A percentile compares a stretch with the other conserved stretches of the same genome.
Evolutionary conservation across 1,140 invertebrate genomes (phyloP).

Genomic region (Babylonia areolata): DNA sequence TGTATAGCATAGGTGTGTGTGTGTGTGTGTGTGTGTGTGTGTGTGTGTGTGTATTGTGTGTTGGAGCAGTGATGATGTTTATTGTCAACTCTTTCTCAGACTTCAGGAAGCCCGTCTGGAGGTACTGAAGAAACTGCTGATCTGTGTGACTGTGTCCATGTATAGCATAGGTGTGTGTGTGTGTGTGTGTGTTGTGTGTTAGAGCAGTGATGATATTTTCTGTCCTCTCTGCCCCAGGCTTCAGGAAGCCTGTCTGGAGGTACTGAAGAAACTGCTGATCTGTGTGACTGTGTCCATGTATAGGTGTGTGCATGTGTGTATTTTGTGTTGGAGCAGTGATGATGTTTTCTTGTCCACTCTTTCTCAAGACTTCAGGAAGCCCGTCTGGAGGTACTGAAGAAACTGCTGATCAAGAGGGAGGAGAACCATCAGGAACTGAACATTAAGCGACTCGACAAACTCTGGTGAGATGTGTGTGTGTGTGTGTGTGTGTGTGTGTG

Average conservation of each 20-base stretch:
- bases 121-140: constrained; percentile 73
- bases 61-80: no score
- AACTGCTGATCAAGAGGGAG: constrained; percentile 74
- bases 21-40: no score
- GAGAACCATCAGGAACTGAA: constrained; percentile 74
- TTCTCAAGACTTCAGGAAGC: constrained; percentile 73
- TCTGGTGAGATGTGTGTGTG: constrained; percentile 61
- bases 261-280: constrained; percentile 73
- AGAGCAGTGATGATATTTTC: no score
- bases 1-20: no score
- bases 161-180: no score
- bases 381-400: constrained; percentile 73
- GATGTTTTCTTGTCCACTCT: no score
- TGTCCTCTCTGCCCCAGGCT: constrained; percentile 66
- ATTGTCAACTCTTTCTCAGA: constrained; percentile 62
- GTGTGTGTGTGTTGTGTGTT: no score
- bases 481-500: constrained; percentile 24
- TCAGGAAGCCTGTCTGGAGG: constrained; percentile 73
- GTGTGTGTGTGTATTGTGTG: no score
- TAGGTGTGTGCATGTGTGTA: no score
- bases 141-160: no score
- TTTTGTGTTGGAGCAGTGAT: no score
- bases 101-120: constrained; percentile 74
- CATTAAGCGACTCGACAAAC: constrained; percentile 74
- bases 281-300: no score